phyloP scores from a whole-genome alignment of 2,113 vertebrate species.

The Neotragus moschatus region DNA sequence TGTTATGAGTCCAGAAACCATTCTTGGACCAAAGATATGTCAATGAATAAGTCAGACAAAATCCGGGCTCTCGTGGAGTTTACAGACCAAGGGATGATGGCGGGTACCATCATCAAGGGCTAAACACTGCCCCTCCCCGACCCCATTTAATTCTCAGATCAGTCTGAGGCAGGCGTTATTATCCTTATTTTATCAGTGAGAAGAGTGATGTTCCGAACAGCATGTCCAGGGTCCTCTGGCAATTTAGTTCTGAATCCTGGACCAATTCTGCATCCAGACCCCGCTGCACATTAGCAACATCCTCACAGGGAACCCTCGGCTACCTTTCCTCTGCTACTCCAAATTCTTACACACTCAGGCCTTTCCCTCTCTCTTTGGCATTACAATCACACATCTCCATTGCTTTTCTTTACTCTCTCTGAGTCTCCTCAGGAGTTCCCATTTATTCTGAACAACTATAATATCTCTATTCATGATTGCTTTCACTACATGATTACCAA shows the following conservation, averaged over 20 bases:
- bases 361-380: background rate
- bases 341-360: fast-evolving
- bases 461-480: background rate
- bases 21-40: background rate
- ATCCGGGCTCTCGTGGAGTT: background rate
- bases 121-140: background rate
- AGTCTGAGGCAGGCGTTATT: background rate
- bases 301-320: fast-evolving
- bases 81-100: background rate
- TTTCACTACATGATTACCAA: background rate
- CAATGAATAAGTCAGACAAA: background rate
- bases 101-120: background rate
- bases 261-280: background rate
- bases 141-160: background rate
- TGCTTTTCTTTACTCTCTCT: background rate
- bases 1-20: background rate
- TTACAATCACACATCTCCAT: background rate
- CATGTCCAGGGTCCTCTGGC: no score
- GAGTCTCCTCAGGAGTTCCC: background rate
- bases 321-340: fast-evolving
- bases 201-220: background rate
- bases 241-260: background rate
- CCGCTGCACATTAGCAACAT: no score
- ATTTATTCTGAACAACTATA: background rate
- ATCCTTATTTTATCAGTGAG: background rate